Evolutionary conservation across 2,113 vertebrate genomes (phyloP).

Genomic region (Petaurus breviceps): DNA sequence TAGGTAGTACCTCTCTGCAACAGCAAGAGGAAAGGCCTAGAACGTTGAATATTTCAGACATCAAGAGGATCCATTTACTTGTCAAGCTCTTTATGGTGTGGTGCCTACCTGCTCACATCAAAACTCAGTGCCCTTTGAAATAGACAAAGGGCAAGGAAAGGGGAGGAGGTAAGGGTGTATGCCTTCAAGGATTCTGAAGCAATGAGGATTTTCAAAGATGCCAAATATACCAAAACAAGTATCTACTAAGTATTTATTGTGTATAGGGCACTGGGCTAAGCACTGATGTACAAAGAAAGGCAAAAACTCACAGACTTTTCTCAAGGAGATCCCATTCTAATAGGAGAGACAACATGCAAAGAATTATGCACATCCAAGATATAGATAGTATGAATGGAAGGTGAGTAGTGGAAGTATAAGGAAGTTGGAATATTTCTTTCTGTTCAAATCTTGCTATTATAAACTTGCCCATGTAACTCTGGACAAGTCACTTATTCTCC

Average conservation of each 20-base stretch:
- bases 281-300: neutral
- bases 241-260: neutral
- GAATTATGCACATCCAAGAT: neutral
- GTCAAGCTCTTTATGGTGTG: neutral
- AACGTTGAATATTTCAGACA: constrained; percentile 6
- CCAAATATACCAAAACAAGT: neutral
- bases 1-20: neutral
- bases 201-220: neutral
- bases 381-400: neutral
- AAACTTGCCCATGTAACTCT: neutral
- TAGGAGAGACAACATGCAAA: neutral
- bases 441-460: neutral
- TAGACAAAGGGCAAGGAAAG: constrained; percentile 2
- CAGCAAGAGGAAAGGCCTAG: neutral
- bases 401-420: neutral
- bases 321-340: neutral
- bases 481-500: neutral
- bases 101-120: neutral
- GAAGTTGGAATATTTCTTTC: neutral
- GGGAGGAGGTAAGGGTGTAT: neutral
- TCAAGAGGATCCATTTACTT: neutral
- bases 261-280: neutral
- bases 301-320: neutral
- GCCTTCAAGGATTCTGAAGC: neutral
- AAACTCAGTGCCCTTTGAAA: constrained; percentile 44